Conservation (phyloP, 2,888 invertebrate species). For the Hirtodrosophila duncani region DNA sequence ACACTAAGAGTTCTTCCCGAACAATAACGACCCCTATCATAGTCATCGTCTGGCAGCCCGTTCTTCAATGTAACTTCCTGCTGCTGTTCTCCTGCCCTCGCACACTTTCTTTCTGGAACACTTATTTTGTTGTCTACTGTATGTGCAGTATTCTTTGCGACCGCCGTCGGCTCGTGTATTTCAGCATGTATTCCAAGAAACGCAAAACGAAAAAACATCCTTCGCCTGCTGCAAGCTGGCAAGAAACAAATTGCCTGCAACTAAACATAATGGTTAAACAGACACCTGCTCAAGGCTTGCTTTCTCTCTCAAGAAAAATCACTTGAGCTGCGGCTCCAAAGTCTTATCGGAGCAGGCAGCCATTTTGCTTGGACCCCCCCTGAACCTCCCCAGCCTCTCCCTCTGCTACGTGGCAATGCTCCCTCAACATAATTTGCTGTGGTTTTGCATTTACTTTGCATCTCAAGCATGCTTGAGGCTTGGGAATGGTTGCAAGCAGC, state of each 20-base stretch:
- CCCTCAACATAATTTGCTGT: conserved; percentile 69
- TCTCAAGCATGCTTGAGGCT: conserved; percentile 59
- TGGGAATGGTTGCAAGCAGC: conserved; percentile 29
- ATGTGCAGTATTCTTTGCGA: no score
- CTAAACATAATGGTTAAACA: conserved; percentile 71
- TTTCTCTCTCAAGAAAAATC: conserved; percentile 54
- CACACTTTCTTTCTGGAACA: no score
- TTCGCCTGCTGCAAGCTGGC: conserved; percentile 36
- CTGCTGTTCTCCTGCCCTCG: no score
- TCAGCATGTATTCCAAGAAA: neutral
- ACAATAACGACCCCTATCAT: no score
- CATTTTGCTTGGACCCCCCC: neutral
- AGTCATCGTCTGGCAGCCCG: no score
- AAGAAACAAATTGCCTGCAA: conserved; percentile 69
- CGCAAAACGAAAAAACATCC: conserved; percentile 16
- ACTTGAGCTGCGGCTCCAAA: conserved; percentile 52
- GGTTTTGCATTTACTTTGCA: conserved; percentile 73
- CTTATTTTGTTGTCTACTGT: no score
- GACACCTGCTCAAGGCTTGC: conserved; percentile 63
- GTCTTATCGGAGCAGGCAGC: conserved; percentile 5
- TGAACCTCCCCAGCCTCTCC: conserved; percentile 24
- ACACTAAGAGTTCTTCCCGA: no score
- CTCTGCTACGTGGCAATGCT: neutral
- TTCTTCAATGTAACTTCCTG: no score
- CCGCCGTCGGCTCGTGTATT: conserved; percentile 20